A percentile compares a stretch with the other conserved stretches of the same genome.
These are phyloP conservation scores for Oncorhynchus kisutch DNA, from an alignment of 2,113 vertebrate genomes.

Conservation along the genomic window DNA sequence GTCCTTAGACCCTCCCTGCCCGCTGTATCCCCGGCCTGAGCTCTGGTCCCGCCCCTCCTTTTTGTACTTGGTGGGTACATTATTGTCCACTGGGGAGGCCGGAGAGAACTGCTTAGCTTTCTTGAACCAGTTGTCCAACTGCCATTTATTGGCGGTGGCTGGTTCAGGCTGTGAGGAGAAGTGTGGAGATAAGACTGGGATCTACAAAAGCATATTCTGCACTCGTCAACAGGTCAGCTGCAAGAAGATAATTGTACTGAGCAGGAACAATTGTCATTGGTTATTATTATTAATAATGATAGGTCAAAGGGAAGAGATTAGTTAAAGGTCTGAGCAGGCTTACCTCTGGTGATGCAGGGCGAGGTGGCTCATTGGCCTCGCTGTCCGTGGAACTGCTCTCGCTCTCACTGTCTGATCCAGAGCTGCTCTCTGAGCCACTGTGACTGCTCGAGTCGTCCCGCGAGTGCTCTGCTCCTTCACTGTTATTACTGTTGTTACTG, in stretches of 20 bases:
- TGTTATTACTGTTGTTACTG: slow-evolving; percentile 77
- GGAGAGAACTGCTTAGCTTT: slow-evolving; percentile 93
- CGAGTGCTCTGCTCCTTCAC: slow-evolving; percentile 87
- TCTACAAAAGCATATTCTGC: not conserved
- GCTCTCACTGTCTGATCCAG: slow-evolving; percentile 95
- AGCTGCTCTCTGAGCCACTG: slow-evolving; percentile 97
- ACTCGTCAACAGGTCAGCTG: not conserved
- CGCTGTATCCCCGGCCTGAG: slow-evolving; percentile 78
- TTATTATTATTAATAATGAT: no score
- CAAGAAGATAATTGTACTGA: not conserved
- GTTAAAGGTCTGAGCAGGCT: no score
- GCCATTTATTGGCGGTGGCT: slow-evolving; percentile 94
- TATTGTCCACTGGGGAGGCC: slow-evolving; percentile 89
- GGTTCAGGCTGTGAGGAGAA: slow-evolving; percentile 83
- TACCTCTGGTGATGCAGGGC: slow-evolving; percentile 91
- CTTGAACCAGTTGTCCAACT: slow-evolving; percentile 97
- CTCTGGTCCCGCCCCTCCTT: slow-evolving; percentile 87
- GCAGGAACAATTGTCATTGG: no score
- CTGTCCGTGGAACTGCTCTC: slow-evolving; percentile 98
- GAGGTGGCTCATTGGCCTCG: slow-evolving; percentile 90
- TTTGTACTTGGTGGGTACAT: slow-evolving; percentile 87
- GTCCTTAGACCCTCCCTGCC: slow-evolving; percentile 86
- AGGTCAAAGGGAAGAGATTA: no score
- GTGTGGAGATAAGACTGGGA: not conserved
- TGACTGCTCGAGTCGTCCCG: slow-evolving; percentile 96